Evolutionary conservation across 1,140 invertebrate genomes (phyloP), one percentile per base, ranked within the genome.

Genomic region (Drosophila pectinifera): DNA sequence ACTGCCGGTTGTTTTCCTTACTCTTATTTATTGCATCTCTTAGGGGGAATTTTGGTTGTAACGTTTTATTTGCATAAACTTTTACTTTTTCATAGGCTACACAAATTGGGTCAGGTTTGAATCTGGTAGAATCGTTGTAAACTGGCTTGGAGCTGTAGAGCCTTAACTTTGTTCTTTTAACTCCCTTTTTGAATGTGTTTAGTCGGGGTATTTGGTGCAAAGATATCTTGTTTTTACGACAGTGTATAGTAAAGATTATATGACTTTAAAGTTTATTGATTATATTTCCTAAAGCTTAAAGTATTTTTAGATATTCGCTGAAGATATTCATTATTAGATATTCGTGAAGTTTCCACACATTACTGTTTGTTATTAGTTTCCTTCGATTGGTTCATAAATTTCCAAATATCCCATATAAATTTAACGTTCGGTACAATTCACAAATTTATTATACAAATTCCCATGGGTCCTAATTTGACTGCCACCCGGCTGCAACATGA

Each of bases 1-100:
- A 24, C 26, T 36, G 34, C 6, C 34, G 20, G 28, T 26, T 38
- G 18, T 18, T 39, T 26, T 3, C 24, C 28, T 48, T 39, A 31
- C 59, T 16, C 41, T 38, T 68, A n/a, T 53, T 69, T 68, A 55
- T 70, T 24, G 16, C 11, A 16, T 4, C 1, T 16, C 7, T 28
- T 4, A 8, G 4, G 14, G 36, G 14, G 1, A 49, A 26, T 28
- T 61, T 61, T 26, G 26, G 39, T 62, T 39, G 36, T 42, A 38
- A 2, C 8, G 2, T 41, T 43, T 43, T 48, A 41, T 73, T 61
- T 53, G 31, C 31, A 48, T 74, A 74, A 62, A 75, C 72, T 64
- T 75, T 75, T 54, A 75, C 36, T 73, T 63, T 73, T 45, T 36
- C 16, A 45, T 28, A 22, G 26, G 28, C 18, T 6, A 28, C 13